Evolutionary conservation across 2,113 vertebrate genomes (phyloP).

Genomic region (Myotis brandtii): DNA sequence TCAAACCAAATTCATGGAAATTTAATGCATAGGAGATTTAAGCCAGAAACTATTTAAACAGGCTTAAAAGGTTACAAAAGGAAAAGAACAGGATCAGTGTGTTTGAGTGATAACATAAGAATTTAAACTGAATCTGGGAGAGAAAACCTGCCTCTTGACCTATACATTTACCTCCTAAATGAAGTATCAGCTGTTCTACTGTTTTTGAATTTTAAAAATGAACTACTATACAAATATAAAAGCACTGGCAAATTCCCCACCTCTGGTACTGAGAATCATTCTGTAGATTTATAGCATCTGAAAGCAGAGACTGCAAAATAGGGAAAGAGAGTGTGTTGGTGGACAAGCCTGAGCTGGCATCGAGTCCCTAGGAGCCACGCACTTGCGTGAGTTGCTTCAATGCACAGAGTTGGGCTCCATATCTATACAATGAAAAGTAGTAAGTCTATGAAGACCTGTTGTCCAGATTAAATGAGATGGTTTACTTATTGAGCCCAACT

Average conservation of each 20-base stretch:
- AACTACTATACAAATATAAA: constrained; percentile 31
- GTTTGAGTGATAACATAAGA: constrained; percentile 54
- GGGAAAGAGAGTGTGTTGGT: neutral
- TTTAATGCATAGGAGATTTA: constrained; percentile 61
- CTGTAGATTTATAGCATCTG: neutral
- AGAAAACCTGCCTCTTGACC: constrained; percentile 44
- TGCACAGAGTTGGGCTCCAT: neutral
- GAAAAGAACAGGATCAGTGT: constrained; percentile 35
- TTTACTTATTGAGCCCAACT: neutral
- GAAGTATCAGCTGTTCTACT: constrained; percentile 7
- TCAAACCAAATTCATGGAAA: constrained; percentile 65
- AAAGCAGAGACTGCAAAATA: neutral
- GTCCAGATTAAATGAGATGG: neutral
- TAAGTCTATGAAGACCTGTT: neutral
- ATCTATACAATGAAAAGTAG: neutral
- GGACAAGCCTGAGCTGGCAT: neutral
- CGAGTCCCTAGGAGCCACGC: neutral
- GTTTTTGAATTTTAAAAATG: constrained; percentile 23
- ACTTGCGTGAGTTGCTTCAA: neutral
- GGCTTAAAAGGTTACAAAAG: constrained; percentile 64
- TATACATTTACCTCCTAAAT: constrained; percentile 51
- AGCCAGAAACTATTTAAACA: constrained; percentile 63
- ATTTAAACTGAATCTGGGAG: constrained; percentile 33
- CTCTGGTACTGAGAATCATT: neutral
- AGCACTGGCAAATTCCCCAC: neutral